A percentile compares a stretch with the other conserved stretches of the same genome.
Conservation (phyloP, 2,113 vertebrate species). For the Pangasianodon gigas region DNA sequence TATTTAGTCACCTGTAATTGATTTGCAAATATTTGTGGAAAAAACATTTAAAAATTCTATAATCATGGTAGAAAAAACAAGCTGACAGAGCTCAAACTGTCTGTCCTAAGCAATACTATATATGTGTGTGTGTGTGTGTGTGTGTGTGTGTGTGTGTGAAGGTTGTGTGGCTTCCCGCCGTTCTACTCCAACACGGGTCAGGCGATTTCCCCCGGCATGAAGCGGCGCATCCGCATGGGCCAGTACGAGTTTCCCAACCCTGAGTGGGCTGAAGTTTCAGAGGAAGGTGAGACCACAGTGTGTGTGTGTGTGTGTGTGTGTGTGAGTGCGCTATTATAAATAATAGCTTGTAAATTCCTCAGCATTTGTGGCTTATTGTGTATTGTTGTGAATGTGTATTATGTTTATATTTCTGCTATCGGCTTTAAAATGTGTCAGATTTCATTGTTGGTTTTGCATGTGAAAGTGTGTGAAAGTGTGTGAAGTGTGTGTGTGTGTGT, state of each 20-base stretch:
- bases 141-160: slow-evolving; percentile 60
- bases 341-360: slow-evolving; percentile 27
- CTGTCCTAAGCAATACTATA: neutral
- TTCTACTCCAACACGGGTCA: slow-evolving; percentile 99
- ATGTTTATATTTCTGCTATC: neutral
- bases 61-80: neutral
- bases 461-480: neutral
- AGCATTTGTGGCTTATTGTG: slow-evolving; percentile 14
- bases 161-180: slow-evolving; percentile 94
- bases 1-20: neutral
- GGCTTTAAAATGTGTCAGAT: neutral
- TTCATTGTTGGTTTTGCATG: neutral
- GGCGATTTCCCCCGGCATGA: slow-evolving; percentile 98
- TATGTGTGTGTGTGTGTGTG: neutral
- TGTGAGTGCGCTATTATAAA: slow-evolving; percentile 14
- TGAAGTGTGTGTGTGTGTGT: neutral
- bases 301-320: neutral
- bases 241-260: slow-evolving; percentile 96
- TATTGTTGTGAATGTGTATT: neutral
- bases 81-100: neutral
- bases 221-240: slow-evolving; percentile 95
- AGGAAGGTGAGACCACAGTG: slow-evolving; percentile 79
- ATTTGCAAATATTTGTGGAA: neutral
- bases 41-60: neutral
- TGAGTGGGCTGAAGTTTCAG: slow-evolving; percentile 95